Percentiles rank a stretch among this genome's conserved stretches.
Conservation (phyloP, 2,888 invertebrate species). For the Eutolmus rufibarbis region DNA sequence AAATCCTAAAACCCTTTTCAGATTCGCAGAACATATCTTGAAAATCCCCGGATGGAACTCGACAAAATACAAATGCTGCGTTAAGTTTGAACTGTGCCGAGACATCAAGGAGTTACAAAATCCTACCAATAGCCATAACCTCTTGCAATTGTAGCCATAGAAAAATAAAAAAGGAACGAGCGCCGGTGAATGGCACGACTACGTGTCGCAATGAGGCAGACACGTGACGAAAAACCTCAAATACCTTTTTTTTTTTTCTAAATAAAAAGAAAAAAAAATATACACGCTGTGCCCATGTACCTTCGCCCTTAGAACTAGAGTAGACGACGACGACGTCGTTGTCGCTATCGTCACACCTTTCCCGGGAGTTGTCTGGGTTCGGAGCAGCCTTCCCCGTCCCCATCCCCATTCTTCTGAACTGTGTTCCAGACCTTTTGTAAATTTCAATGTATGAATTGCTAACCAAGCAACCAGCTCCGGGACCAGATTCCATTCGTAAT, state of each 20-base stretch:
- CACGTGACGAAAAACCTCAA: constrained; percentile 47
- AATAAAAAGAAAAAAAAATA: not conserved
- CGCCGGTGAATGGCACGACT: constrained; percentile 34
- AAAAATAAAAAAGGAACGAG: not conserved
- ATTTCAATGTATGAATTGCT: constrained; percentile 34
- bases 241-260: constrained; percentile 13
- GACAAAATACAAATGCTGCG: constrained; percentile 25
- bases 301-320: not conserved
- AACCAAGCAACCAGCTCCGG: constrained; percentile 4
- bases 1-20: not conserved
- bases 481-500: constrained; percentile 4
- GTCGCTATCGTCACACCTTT: not conserved
- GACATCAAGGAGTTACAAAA: not conserved
- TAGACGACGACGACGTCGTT: not conserved
- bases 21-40: not conserved
- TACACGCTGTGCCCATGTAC: not conserved
- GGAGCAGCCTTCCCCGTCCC: not conserved
- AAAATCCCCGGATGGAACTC: constrained; percentile 3
- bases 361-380: not conserved
- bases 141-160: not conserved
- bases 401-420: not conserved
- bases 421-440: constrained; percentile 27
- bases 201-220: constrained; percentile 47
- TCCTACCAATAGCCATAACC: constrained; percentile 6
- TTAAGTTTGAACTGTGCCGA: not conserved